Percentiles rank a stretch among this genome's conserved stretches.
phyloP scores from a whole-genome alignment of 2,888 invertebrate genomes.

The Xanthorhoe designata region DNA sequence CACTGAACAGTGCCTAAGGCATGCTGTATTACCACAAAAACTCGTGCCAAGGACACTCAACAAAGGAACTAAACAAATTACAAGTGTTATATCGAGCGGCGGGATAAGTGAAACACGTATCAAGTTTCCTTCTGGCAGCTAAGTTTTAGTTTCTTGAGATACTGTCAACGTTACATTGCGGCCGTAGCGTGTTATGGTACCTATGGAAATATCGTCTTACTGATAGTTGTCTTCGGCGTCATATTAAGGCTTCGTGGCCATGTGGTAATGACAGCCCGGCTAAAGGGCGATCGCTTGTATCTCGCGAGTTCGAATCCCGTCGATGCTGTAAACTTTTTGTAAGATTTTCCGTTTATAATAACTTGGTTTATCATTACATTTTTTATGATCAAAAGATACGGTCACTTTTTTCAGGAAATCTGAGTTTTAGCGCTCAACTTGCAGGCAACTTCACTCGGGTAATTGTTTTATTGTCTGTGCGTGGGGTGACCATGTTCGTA shows the following conservation, averaged over 20 bases:
- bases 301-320: too few species aligned
- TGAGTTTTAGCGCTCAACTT: conserved; percentile 28
- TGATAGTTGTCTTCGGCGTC: too few species aligned
- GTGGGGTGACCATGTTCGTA: conserved; percentile 26
- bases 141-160: neutral
- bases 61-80: conserved; percentile 32
- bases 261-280: too few species aligned
- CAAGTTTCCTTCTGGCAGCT: conserved; percentile 40
- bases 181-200: neutral
- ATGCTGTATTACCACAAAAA: neutral
- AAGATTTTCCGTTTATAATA: too few species aligned
- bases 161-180: neutral
- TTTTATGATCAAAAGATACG: neutral
- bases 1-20: too few species aligned
- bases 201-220: too few species aligned
- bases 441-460: conserved; percentile 37
- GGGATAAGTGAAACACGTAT: conserved; percentile 43
- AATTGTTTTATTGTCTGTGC: conserved; percentile 44
- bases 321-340: too few species aligned
- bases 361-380: too few species aligned
- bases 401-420: neutral
- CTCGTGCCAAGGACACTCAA: conserved; percentile 13
- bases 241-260: too few species aligned
- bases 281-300: too few species aligned
- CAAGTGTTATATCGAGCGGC: conserved; percentile 31